phyloP scores from a whole-genome alignment of 2,797 vertebrate species.

The Austrolebias charrua region DNA sequence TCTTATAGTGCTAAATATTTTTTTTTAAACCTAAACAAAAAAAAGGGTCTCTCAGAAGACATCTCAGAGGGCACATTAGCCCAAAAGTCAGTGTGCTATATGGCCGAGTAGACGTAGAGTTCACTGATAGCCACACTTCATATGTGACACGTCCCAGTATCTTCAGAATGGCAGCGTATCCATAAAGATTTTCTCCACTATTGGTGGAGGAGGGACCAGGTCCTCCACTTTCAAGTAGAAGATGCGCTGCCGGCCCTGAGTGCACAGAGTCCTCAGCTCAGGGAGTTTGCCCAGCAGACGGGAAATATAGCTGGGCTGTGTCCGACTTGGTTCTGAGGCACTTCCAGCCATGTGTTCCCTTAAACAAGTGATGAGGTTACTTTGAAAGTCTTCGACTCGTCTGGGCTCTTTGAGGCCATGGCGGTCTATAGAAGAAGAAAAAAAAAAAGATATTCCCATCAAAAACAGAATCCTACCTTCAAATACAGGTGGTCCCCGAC shows the following conservation, averaged over 20 bases:
- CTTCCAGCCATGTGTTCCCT: conserved; percentile 87
- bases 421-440: conserved; percentile 86
- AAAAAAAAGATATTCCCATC: conserved; percentile 26
- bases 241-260: conserved; percentile 94
- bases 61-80: conserved; percentile 46
- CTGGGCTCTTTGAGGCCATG: conserved; percentile 93
- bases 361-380: conserved; percentile 87
- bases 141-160: conserved; percentile 5
- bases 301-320: conserved; percentile 88
- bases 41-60: conserved; percentile 57
- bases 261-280: conserved; percentile 93
- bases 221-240: conserved; percentile 98
- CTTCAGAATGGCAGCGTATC: conserved; percentile 93
- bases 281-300: conserved; percentile 93
- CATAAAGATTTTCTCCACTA: conserved; percentile 97
- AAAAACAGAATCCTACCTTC: conserved; percentile 10
- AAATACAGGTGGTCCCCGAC: too few species aligned
- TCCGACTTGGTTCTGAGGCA: conserved; percentile 73
- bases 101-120: conserved; percentile 75
- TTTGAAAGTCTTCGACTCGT: conserved; percentile 94
- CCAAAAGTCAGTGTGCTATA: conserved; percentile 69
- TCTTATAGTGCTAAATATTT: conserved; percentile 19
- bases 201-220: conserved; percentile 91
- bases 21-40: conserved; percentile 39
- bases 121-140: conserved; percentile 11